A percentile compares a stretch with the other conserved stretches of the same genome.
These are phyloP conservation scores for Periparus ater DNA, from an alignment of 2,797 vertebrate species.

Conservation along the genomic window DNA sequence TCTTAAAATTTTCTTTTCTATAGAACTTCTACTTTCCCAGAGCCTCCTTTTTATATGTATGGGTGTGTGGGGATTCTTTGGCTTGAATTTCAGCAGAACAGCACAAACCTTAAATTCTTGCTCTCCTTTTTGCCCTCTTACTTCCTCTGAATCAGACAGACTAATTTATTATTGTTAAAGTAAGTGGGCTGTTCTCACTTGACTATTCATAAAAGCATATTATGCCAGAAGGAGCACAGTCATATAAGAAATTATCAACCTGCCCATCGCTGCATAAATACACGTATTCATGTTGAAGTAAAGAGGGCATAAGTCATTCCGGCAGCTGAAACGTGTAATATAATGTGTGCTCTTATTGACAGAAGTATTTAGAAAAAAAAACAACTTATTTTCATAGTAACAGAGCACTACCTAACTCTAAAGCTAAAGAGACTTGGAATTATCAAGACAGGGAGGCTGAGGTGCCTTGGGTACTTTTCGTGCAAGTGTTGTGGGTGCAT, in stretches of 20 bases:
- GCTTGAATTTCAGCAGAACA: constrained; percentile 7
- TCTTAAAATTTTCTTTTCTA: constrained; percentile 34
- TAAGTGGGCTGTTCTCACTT: constrained; percentile 15
- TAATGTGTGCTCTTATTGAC: constrained; percentile 24
- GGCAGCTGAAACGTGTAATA: not conserved
- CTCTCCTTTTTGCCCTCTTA: not conserved
- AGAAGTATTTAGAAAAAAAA: constrained; percentile 44
- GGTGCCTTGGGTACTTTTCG: not conserved
- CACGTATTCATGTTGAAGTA: not conserved
- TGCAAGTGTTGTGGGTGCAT: not conserved
- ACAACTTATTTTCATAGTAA: constrained; percentile 53
- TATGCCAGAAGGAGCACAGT: not conserved
- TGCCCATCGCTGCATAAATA: constrained; percentile 32
- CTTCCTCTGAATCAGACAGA: constrained; percentile 29
- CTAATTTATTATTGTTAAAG: constrained; percentile 31
- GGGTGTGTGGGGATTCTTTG: not conserved
- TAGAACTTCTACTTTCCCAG: not conserved
- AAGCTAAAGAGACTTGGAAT: constrained; percentile 13
- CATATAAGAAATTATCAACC: constrained; percentile 26
- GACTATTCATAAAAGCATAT: not conserved
- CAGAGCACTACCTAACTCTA: not conserved
- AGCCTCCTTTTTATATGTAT: not conserved
- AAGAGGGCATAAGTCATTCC: not conserved
- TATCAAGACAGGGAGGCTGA: not conserved
- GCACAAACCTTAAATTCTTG: not conserved